Percentiles rank a stretch among this genome's conserved stretches.
phyloP scores from a whole-genome alignment of 2,888 invertebrate species.

The Volucella inflata region DNA sequence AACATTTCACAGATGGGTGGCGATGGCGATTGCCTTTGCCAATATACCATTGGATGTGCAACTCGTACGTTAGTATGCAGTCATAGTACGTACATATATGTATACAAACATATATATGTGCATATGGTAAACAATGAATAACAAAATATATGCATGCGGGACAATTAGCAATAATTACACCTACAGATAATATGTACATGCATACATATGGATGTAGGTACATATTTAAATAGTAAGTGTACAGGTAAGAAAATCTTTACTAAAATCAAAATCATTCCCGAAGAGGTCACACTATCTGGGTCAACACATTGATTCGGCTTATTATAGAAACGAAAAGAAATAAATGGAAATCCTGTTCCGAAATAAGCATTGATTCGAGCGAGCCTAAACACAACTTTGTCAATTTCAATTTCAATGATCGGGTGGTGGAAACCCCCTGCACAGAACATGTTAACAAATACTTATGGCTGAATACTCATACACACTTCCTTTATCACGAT shows the following conservation, averaged over 20 bases:
- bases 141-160: neutral
- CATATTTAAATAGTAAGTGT: neutral
- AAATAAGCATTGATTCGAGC: constrained; percentile 53
- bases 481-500: constrained; percentile 17
- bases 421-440: constrained; percentile 49
- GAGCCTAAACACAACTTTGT: constrained; percentile 25
- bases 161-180: neutral
- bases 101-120: constrained; percentile 1
- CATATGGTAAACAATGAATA: constrained; percentile 27
- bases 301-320: constrained; percentile 45
- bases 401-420: constrained; percentile 36
- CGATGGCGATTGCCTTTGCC: constrained; percentile 42
- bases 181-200: no score
- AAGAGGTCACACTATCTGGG: constrained; percentile 56
- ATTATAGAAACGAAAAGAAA: neutral
- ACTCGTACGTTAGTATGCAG: neutral
- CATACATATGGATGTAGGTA: neutral
- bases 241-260: neutral
- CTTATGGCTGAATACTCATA: constrained; percentile 14
- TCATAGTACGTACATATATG: neutral
- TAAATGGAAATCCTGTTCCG: constrained; percentile 54
- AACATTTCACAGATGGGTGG: constrained; percentile 64
- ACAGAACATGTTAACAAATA: constrained; percentile 65
- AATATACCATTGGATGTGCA: constrained; percentile 28
- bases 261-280: constrained; percentile 12